phyloP scores from a whole-genome alignment of 2,888 invertebrate genomes.

The Andrena chrysosceles region DNA sequence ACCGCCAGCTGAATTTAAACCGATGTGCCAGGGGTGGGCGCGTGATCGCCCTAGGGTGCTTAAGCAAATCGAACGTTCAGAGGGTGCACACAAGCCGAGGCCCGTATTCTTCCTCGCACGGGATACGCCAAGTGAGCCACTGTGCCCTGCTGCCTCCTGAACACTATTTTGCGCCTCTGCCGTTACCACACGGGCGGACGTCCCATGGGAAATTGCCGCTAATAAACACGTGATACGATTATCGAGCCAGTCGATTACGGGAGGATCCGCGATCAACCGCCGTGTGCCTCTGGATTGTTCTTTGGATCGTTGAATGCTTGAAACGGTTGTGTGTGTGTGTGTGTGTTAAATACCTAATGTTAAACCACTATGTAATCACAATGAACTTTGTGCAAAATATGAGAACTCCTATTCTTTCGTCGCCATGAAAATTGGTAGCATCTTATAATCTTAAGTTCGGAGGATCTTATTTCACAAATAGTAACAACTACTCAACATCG shows the following conservation, averaged over 20 bases:
- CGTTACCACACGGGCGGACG: not conserved
- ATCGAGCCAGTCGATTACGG: slow-evolving; percentile 28
- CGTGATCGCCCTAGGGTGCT: slow-evolving; percentile 63
- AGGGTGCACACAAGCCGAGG: slow-evolving; percentile 26
- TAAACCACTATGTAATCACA: too few relatives aligned
- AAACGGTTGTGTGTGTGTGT: too few relatives aligned
- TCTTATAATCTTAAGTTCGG: too few relatives aligned
- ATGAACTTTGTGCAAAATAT: too few relatives aligned
- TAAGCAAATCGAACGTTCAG: slow-evolving; percentile 65
- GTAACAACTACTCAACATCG: too few relatives aligned
- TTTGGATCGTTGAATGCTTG: not conserved
- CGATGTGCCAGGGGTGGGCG: slow-evolving; percentile 57
- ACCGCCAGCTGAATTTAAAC: slow-evolving; percentile 70
- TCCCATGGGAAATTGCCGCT: slow-evolving; percentile 20
- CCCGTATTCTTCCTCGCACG: slow-evolving; percentile 39
- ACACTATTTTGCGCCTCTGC: slow-evolving; percentile 16
- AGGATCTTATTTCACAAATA: too few relatives aligned
- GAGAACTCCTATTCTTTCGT: too few relatives aligned
- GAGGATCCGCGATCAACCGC: slow-evolving; percentile 15
- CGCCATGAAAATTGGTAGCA: too few relatives aligned
- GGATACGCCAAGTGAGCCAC: slow-evolving; percentile 27
- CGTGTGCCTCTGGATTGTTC: not conserved
- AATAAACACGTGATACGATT: slow-evolving; percentile 44
- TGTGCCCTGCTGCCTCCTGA: not conserved
- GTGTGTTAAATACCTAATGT: too few relatives aligned